Conservation (phyloP, 2,888 invertebrate genomes). For the Cryptocephalus moraei region DNA sequence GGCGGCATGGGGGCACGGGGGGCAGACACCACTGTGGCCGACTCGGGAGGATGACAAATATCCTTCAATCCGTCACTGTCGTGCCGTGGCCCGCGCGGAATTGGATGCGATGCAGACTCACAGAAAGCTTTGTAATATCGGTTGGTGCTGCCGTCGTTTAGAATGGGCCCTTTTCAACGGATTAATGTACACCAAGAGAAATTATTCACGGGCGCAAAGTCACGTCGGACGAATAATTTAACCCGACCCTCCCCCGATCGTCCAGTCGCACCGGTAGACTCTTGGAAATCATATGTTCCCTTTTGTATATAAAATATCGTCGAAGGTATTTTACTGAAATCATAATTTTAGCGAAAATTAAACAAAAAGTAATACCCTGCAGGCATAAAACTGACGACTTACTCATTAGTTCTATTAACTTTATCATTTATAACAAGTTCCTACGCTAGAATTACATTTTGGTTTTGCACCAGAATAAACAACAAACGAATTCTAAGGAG, state of each 20-base stretch:
- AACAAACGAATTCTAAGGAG: no score
- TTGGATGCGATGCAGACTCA: conserved; percentile 42
- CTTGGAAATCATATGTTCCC: no score
- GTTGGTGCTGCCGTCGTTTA: conserved; percentile 21
- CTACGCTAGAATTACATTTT: no score
- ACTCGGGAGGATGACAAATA: conserved; percentile 58
- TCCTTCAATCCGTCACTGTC: conserved; percentile 61
- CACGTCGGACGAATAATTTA: neutral
- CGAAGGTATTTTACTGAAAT: no score
- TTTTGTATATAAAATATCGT: no score
- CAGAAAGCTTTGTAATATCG: conserved; percentile 42
- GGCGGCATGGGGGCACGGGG: conserved; percentile 24
- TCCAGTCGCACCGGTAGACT: neutral
- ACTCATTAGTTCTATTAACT: no score
- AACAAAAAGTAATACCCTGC: no score
- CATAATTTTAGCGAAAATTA: no score
- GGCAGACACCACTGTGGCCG: conserved; percentile 39
- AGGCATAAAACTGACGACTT: no score
- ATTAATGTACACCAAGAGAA: conserved; percentile 8
- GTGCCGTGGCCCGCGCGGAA: conserved; percentile 40
- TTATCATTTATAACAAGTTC: no score
- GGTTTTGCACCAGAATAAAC: no score
- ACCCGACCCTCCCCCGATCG: neutral
- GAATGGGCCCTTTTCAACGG: conserved; percentile 23
- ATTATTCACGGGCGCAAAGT: neutral